phyloP scores from a whole-genome alignment of 2,113 vertebrate species.

The Chloropsis cyanopogon region DNA sequence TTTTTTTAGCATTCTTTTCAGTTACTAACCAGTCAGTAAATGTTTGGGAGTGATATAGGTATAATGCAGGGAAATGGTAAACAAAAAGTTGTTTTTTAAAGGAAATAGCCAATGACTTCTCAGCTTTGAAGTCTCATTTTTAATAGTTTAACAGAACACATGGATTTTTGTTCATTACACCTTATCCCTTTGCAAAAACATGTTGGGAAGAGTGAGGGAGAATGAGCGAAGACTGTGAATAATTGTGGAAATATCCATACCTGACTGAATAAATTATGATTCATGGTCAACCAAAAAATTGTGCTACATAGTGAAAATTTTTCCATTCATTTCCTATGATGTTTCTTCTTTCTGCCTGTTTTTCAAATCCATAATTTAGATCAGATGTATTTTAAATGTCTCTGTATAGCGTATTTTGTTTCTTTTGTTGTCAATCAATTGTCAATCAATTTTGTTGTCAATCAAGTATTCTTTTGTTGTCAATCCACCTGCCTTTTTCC shows the following conservation, averaged over 20 bases:
- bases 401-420: neutral
- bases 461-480: neutral
- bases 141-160: neutral
- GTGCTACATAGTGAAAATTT: neutral
- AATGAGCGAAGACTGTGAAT: neutral
- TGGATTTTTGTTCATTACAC: neutral
- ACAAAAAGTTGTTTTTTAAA: neutral
- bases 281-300: neutral
- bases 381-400: neutral
- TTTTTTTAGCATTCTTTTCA: neutral
- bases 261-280: neutral
- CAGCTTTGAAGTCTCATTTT: neutral
- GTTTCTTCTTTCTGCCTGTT: neutral
- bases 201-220: neutral
- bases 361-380: neutral
- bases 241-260: neutral
- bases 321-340: neutral
- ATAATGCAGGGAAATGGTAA: neutral
- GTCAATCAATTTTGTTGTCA: too few relatives aligned
- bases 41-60: neutral
- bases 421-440: neutral
- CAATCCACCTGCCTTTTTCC: neutral
- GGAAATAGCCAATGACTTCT: neutral
- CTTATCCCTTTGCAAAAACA: neutral
- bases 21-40: neutral